Conservation (phyloP, 1,140 invertebrate species). For the Pogonus chalceus region DNA sequence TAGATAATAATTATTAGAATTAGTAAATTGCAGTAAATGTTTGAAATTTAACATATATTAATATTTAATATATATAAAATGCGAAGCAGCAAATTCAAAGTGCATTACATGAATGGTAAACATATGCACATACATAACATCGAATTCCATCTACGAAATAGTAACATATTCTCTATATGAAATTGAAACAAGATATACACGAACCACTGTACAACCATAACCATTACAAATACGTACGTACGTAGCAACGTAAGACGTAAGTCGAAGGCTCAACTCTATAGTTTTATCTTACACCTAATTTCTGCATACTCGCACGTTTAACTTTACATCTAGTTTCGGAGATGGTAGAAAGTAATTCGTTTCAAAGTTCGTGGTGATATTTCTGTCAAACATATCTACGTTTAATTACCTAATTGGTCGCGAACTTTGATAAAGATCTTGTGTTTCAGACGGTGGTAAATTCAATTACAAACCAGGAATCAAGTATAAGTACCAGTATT, state of each 20-base stretch:
- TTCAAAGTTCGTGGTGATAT: background rate
- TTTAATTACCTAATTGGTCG: background rate
- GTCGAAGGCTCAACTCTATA: background rate
- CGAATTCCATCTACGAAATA: too few relatives aligned
- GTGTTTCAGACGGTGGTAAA: slow-evolving; percentile 42
- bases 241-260: background rate
- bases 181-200: too few relatives aligned
- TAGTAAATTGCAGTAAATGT: too few relatives aligned
- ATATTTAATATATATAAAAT: too few relatives aligned
- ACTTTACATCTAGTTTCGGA: background rate
- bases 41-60: too few relatives aligned
- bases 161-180: too few relatives aligned
- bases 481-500: slow-evolving; percentile 54
- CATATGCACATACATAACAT: too few relatives aligned
- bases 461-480: slow-evolving; percentile 47
- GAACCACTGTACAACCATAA: too few relatives aligned
- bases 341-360: background rate
- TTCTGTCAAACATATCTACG: background rate
- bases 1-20: too few relatives aligned
- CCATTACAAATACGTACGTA: too few relatives aligned
- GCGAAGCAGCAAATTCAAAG: too few relatives aligned
- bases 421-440: background rate
- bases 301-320: background rate
- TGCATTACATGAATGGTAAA: too few relatives aligned
- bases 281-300: background rate